Evolutionary conservation across 2,888 invertebrate genomes (phyloP).

Genomic region (Alloscopus bannaensis): DNA sequence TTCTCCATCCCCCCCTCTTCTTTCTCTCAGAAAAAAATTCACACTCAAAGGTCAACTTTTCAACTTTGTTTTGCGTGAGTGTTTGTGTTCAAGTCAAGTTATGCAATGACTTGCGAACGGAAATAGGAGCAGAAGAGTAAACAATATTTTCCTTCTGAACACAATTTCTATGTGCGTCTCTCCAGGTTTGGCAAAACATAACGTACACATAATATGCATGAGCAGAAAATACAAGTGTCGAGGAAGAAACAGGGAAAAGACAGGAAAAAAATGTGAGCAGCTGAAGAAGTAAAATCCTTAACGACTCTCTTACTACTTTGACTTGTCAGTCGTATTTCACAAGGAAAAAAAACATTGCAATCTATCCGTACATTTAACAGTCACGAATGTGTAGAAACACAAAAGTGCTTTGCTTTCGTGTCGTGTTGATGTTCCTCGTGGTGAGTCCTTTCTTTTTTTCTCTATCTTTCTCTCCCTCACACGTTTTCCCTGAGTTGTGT

Average conservation of each 20-base stretch:
- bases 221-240: background rate
- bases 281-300: conserved; percentile 55
- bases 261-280: conserved; percentile 46
- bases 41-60: conserved; percentile 56
- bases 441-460: conserved; percentile 21
- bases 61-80: conserved; percentile 20
- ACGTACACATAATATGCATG: conserved; percentile 6
- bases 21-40: conserved; percentile 5
- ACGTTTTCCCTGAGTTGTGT: conserved; percentile 10
- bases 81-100: background rate
- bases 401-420: no score
- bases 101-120: conserved; percentile 18
- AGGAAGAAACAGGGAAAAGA: background rate
- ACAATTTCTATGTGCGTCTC: conserved; percentile 3
- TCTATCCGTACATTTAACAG: no score
- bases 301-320: conserved; percentile 52
- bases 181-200: conserved; percentile 20
- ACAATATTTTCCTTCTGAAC: background rate
- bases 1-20: no score
- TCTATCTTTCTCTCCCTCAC: no score
- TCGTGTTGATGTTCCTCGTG: conserved; percentile 36
- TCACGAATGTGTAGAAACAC: no score
- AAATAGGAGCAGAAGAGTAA: background rate
- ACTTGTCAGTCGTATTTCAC: conserved; percentile 57
- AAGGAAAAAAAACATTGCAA: conserved; percentile 2